Percentiles rank a stretch among this genome's conserved stretches.
Evolutionary conservation across 2,113 vertebrate genomes (phyloP).

Genomic region (Globicephala melas): DNA sequence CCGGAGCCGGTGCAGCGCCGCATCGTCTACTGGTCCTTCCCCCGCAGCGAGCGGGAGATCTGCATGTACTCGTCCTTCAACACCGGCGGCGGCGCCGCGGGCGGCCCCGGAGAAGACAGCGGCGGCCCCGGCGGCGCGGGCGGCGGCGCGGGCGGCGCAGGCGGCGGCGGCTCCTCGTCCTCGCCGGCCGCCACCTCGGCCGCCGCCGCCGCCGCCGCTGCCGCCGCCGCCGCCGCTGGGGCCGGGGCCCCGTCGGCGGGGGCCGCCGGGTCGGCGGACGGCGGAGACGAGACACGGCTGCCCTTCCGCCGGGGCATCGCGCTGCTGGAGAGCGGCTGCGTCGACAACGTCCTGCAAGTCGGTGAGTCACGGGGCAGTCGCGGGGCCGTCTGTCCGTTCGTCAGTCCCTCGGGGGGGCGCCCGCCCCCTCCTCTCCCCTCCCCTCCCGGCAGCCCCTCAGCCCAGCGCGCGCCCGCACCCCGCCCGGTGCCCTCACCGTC

Average conservation of each 20-base stretch:
- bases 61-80: conserved; percentile 98
- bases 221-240: conserved; percentile 61
- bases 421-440: too few relatives aligned
- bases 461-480: background rate
- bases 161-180: conserved; percentile 59
- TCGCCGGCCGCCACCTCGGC: conserved; percentile 51
- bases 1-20: conserved; percentile 96
- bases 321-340: conserved; percentile 93
- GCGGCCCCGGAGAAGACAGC: conserved; percentile 76
- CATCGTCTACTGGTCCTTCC: conserved; percentile 98
- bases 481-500: background rate
- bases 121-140: conserved; percentile 53
- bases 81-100: conserved; percentile 88
- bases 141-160: conserved; percentile 48
- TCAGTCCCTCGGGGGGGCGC: background rate
- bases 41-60: conserved; percentile 95
- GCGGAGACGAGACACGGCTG: conserved; percentile 90
- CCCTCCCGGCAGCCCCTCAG: background rate
- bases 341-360: conserved; percentile 98
- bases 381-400: conserved; percentile 29
- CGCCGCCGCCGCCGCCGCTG: conserved; percentile 34
- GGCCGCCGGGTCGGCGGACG: conserved; percentile 82
- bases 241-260: conserved; percentile 81
- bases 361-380: conserved; percentile 87
- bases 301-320: conserved; percentile 94